phyloP scores from a whole-genome alignment of 2,797 vertebrate species.

The Sebastes matsubarae region DNA sequence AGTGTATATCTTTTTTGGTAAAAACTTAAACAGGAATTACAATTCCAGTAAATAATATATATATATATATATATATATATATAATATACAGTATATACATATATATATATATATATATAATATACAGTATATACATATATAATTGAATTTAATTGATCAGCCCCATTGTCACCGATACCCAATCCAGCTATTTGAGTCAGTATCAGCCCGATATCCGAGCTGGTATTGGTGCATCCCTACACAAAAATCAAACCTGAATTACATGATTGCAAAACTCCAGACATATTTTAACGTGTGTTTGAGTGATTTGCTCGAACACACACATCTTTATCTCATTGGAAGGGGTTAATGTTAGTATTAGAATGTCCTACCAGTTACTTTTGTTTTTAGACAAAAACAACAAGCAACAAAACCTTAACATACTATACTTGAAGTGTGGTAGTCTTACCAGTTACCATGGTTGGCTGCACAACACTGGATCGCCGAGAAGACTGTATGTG shows the following conservation, averaged over 20 bases:
- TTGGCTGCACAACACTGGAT: not conserved
- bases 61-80: no score
- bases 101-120: no score
- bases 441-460: conserved; percentile 21
- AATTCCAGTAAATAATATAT: no score
- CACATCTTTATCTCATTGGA: not conserved
- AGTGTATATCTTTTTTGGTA: no score
- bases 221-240: no score
- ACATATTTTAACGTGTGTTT: not conserved
- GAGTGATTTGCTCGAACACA: not conserved
- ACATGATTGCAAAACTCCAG: not conserved
- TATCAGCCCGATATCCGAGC: no score
- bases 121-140: no score
- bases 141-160: no score
- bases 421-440: not conserved
- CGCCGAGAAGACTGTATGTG: not conserved
- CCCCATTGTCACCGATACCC: no score
- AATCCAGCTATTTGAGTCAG: no score
- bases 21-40: no score
- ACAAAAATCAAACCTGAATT: not conserved
- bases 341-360: not conserved
- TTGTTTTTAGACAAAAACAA: not conserved
- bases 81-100: no score
- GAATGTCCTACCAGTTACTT: not conserved
- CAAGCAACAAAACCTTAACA: not conserved